Evolutionary conservation across 1,140 invertebrate genomes (phyloP).

Genomic region (Sogatella furcifera): DNA sequence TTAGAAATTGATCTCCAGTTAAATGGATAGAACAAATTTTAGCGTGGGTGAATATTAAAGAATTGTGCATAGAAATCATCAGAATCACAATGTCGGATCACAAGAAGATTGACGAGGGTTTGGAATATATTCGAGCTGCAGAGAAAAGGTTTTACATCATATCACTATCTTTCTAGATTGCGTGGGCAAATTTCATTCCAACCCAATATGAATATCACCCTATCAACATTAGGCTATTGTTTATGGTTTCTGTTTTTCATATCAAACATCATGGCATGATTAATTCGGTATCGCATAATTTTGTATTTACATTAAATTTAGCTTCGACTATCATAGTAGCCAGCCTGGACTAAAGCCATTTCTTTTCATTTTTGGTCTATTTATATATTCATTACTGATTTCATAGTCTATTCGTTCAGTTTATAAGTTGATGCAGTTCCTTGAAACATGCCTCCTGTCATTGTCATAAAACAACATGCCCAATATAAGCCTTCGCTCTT

Average conservation of each 20-base stretch:
- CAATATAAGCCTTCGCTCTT: too few relatives aligned
- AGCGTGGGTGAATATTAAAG: background rate
- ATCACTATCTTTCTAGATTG: too few relatives aligned
- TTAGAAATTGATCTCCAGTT: background rate
- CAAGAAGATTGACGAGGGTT: conserved; percentile 35
- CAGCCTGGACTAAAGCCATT: too few relatives aligned
- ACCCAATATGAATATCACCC: background rate
- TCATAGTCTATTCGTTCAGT: too few relatives aligned
- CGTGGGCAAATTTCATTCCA: conserved; percentile 1
- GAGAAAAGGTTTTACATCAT: conserved; percentile 37
- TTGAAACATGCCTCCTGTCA: too few relatives aligned
- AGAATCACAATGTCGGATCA: conserved; percentile 10
- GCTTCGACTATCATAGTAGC: background rate
- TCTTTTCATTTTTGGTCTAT: background rate
- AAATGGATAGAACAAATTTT: background rate
- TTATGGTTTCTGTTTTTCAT: background rate
- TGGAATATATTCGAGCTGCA: conserved; percentile 37
- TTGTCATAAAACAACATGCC: too few relatives aligned
- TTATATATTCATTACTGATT: too few relatives aligned
- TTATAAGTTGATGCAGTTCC: too few relatives aligned
- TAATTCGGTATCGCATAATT: background rate
- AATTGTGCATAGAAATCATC: background rate
- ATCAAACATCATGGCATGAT: background rate
- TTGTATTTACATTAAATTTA: too few relatives aligned
- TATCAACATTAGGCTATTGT: background rate